A percentile compares a stretch with the other conserved stretches of the same genome.
Conservation (phyloP, 2,888 invertebrate species). For the Zonitis immaculata region DNA sequence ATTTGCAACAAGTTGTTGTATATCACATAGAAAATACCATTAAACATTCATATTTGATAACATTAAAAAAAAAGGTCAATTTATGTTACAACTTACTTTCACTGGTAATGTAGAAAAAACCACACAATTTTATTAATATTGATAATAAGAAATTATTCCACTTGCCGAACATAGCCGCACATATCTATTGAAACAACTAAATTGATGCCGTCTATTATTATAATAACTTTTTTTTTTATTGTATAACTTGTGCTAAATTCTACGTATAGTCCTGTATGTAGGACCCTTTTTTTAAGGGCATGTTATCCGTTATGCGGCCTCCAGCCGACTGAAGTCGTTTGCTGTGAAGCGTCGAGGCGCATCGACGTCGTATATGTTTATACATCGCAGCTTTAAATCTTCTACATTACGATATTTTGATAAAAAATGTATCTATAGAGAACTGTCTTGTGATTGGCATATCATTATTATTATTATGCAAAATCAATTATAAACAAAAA, state of each 20-base stretch:
- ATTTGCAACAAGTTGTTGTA: constrained; percentile 8
- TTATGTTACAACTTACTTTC: background rate
- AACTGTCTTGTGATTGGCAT: no score
- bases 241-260: background rate
- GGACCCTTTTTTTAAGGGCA: constrained; percentile 8
- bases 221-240: background rate
- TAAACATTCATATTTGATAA: no score
- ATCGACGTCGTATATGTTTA: background rate
- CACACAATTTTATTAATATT: background rate
- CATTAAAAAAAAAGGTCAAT: background rate
- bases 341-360: background rate
- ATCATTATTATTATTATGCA: background rate
- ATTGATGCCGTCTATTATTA: background rate
- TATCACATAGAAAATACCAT: background rate
- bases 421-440: no score
- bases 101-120: background rate
- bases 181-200: background rate
- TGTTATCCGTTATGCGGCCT: constrained; percentile 13
- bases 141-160: background rate
- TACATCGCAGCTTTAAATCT: no score
- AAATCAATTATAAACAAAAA: background rate
- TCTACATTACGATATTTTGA: no score
- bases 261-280: constrained; percentile 10
- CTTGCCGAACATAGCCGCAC: constrained; percentile 3
- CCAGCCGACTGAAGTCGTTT: constrained; percentile 10